Percentiles rank a stretch among this genome's conserved stretches.
These are phyloP conservation scores for Lepidotrigona ventralis DNA, from an alignment of 1,140 invertebrate species.

Conservation along the genomic window DNA sequence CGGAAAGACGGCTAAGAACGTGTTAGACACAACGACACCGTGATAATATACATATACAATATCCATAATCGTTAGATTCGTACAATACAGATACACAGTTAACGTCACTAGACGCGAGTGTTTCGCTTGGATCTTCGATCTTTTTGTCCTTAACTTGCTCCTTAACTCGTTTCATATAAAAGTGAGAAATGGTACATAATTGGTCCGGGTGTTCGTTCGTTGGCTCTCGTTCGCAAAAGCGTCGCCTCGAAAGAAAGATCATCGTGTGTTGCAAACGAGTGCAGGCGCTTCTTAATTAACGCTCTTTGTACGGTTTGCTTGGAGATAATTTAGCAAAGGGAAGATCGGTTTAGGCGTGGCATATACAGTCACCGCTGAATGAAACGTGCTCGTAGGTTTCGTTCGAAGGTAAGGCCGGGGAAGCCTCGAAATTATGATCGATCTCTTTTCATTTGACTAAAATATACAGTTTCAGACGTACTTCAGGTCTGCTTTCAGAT, in stretches of 20 bases:
- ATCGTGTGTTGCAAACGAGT: too few species aligned
- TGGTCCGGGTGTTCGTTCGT: slow-evolving; percentile 59
- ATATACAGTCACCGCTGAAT: slow-evolving; percentile 41
- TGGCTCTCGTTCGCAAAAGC: slow-evolving; percentile 43
- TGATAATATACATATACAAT: slow-evolving; percentile 48
- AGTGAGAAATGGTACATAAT: slow-evolving; percentile 71
- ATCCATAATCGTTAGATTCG: slow-evolving; percentile 43
- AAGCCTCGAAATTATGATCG: slow-evolving; percentile 5
- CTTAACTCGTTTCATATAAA: slow-evolving; percentile 66
- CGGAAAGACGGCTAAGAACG: slow-evolving; percentile 51
- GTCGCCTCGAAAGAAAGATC: neutral
- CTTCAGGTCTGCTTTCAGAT: slow-evolving; percentile 30
- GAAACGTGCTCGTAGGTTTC: neutral
- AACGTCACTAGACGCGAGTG: slow-evolving; percentile 51
- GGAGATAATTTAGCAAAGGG: slow-evolving; percentile 25
- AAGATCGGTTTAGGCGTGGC: slow-evolving; percentile 63
- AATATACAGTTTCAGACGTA: slow-evolving; percentile 17
- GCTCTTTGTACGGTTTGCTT: neutral
- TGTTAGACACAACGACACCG: slow-evolving; percentile 46
- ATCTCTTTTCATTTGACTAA: slow-evolving; percentile 12
- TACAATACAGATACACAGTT: slow-evolving; percentile 56
- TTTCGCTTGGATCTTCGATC: slow-evolving; percentile 8
- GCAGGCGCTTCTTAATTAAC: neutral
- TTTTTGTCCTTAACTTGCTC: neutral
- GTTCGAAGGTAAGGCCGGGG: slow-evolving; percentile 11